Conservation (phyloP, 2,888 invertebrate genomes). For the Trichogramma dendrolimi region DNA sequence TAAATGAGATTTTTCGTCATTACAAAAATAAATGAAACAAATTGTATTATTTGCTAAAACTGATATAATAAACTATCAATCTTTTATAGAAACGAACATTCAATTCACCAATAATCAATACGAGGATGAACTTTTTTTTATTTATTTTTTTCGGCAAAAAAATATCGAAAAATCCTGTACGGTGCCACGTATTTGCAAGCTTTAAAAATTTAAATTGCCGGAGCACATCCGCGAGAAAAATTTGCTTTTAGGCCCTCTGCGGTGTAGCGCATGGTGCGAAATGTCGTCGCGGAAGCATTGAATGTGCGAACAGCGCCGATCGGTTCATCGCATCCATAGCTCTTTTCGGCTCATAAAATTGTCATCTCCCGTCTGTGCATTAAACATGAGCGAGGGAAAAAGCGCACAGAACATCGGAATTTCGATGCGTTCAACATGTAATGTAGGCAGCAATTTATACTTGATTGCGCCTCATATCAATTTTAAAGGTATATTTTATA, state of each 20-base stretch:
- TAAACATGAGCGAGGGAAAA: conserved; percentile 41
- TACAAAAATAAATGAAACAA: background rate
- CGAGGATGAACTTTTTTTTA: no score
- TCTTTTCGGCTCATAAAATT: conserved; percentile 41
- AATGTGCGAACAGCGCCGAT: conserved; percentile 31
- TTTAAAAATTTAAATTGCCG: conserved; percentile 29
- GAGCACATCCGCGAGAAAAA: conserved; percentile 24
- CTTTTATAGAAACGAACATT: background rate
- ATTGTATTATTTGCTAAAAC: background rate
- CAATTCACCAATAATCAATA: no score
- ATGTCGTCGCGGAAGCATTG: conserved; percentile 31
- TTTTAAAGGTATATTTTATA: no score
- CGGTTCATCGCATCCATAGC: conserved; percentile 33
- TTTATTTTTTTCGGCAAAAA: conserved; percentile 2
- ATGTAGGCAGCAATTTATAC: conserved; percentile 31
- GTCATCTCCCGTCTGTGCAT: conserved; percentile 43
- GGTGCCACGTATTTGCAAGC: conserved; percentile 22
- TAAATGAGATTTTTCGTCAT: background rate
- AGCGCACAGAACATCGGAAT: background rate
- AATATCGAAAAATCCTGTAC: conserved; percentile 11
- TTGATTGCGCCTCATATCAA: conserved; percentile 18
- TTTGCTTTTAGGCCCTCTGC: conserved; percentile 24
- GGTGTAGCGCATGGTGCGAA: conserved; percentile 3
- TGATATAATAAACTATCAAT: background rate
- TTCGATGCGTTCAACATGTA: background rate